Evolutionary conservation across 2,797 vertebrate species (phyloP).

Genomic region (Tamandua tetradactyla): DNA sequence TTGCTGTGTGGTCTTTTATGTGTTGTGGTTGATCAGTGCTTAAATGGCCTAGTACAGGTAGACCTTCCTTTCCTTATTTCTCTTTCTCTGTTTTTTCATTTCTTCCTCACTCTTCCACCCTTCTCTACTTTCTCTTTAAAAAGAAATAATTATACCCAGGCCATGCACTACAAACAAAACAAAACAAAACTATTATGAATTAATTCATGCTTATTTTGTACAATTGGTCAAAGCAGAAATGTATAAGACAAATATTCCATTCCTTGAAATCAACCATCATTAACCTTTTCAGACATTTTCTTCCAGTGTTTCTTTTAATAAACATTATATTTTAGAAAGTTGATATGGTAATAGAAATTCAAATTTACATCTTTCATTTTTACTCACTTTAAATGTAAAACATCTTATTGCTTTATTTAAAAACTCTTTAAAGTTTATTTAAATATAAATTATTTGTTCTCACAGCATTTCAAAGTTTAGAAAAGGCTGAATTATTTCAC

Average conservation of each 20-base stretch:
- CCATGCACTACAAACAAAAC: no score
- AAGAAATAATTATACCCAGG: no score
- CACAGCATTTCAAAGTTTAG: neutral
- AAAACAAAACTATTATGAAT: no score
- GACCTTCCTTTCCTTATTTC: neutral
- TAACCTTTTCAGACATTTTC: neutral
- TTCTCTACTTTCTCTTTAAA: neutral
- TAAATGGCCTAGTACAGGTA: neutral
- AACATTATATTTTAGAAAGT: slow-evolving; percentile 28
- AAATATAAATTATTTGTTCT: neutral
- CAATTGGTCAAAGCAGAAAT: neutral
- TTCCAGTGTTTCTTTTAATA: neutral
- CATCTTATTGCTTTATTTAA: neutral
- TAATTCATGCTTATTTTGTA: neutral
- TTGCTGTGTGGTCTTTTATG: neutral
- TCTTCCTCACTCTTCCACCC: neutral
- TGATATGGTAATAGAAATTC: neutral
- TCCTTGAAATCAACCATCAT: neutral
- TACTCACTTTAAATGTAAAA: neutral
- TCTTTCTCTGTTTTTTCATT: neutral
- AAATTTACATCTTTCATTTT: neutral
- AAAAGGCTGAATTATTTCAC: neutral
- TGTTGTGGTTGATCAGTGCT: neutral
- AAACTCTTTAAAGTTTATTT: neutral
- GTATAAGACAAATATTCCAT: neutral